phyloP scores from a whole-genome alignment of 2,888 invertebrate species.

The Luffia ferchaultella region DNA sequence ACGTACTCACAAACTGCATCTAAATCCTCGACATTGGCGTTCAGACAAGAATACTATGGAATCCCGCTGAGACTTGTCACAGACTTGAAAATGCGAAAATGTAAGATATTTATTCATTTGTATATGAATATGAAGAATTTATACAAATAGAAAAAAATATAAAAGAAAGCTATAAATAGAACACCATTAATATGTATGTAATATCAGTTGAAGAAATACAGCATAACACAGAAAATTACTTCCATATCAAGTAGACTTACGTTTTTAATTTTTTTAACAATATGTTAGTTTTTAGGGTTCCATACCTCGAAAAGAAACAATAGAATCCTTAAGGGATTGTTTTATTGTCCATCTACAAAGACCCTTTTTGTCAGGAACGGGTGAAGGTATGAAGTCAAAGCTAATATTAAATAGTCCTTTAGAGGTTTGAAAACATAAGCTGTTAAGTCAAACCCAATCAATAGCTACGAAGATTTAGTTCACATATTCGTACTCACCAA shows the following conservation, averaged over 20 bases:
- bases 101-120: not conserved
- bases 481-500: no score
- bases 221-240: not conserved
- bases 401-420: no score
- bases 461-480: no score
- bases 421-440: no score
- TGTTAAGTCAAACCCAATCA: no score
- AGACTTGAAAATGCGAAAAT: not conserved
- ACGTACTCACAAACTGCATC: not conserved
- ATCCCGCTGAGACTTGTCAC: not conserved
- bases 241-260: not conserved
- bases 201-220: not conserved
- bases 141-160: not conserved
- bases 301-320: not conserved
- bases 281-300: not conserved
- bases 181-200: no score
- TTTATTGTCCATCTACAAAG: no score
- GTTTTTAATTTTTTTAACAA: not conserved
- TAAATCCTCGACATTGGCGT: not conserved
- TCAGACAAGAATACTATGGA: not conserved
- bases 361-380: no score
- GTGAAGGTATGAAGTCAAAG: no score
- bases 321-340: no score
- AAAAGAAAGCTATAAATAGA: no score
- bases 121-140: not conserved